Evolutionary conservation across 2,113 vertebrate genomes (phyloP).

Genomic region (Triplophysa dalaica): DNA sequence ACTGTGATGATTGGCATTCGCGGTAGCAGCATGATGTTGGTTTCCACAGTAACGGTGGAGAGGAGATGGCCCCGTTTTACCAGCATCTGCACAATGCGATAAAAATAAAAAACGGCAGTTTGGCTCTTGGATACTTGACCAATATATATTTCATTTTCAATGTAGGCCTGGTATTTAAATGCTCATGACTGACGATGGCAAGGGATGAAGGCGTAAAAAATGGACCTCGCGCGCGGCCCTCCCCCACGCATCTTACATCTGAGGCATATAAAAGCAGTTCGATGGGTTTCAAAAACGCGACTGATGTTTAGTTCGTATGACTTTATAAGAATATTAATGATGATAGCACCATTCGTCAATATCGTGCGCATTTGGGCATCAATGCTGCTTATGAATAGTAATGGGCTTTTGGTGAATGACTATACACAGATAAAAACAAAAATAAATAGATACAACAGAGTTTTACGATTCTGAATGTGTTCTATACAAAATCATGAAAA

Average conservation of each 20-base stretch:
- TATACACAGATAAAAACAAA: too few species aligned
- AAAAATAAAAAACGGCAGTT: not conserved
- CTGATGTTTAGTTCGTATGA: not conserved
- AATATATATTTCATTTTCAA: not conserved
- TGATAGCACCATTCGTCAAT: not conserved
- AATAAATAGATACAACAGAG: too few species aligned
- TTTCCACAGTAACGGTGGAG: conserved; percentile 58
- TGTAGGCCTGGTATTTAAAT: not conserved
- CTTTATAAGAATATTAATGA: not conserved
- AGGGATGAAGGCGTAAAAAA: conserved; percentile 39
- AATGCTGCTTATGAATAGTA: not conserved
- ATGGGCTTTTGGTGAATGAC: too few species aligned
- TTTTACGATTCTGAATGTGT: too few species aligned
- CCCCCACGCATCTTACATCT: conserved; percentile 23
- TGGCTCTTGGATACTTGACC: not conserved
- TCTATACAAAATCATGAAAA: too few species aligned
- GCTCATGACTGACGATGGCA: not conserved
- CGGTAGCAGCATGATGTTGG: conserved; percentile 51
- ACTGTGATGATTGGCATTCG: conserved; percentile 38
- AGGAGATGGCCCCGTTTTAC: conserved; percentile 43
- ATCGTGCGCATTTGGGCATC: not conserved
- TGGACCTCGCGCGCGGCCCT: conserved; percentile 4
- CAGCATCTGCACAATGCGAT: conserved; percentile 13
- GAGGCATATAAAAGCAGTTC: not conserved
- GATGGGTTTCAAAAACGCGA: not conserved